Percentiles rank a stretch among this genome's conserved stretches.
phyloP scores from a whole-genome alignment of 2,797 vertebrate genomes.

The Balearica regulorum region DNA sequence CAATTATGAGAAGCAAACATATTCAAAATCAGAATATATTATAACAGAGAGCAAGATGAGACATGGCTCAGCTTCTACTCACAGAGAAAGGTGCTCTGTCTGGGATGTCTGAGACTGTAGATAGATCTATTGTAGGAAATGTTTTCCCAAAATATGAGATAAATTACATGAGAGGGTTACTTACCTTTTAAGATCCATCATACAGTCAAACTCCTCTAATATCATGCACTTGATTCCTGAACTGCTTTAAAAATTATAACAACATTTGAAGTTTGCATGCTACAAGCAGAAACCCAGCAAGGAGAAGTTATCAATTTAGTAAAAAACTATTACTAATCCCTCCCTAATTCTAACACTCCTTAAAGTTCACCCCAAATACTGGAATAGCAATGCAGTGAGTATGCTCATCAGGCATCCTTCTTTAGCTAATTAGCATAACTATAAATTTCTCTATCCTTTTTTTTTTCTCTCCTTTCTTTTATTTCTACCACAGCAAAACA shows the following conservation, averaged over 20 bases:
- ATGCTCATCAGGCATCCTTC: not conserved
- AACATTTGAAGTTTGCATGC: not conserved
- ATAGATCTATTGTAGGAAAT: not conserved
- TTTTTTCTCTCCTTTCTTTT: not conserved
- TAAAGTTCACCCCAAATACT: not conserved
- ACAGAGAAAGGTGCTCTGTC: not conserved
- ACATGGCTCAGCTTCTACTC: not conserved
- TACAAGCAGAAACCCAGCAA: not conserved
- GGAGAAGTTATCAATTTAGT: not conserved
- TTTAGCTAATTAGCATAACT: not conserved
- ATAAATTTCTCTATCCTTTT: rapidly evolving
- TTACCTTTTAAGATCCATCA: not conserved
- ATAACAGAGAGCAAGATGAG: not conserved
- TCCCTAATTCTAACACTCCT: not conserved
- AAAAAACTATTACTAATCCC: not conserved
- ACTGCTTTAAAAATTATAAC: not conserved
- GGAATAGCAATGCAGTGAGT: not conserved
- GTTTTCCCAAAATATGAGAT: not conserved
- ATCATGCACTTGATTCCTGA: not conserved
- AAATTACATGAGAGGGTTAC: not conserved
- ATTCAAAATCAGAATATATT: not conserved
- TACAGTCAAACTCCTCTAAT: not conserved
- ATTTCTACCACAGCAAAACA: not conserved
- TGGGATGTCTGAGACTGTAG: not conserved
- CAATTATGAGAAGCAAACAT: rapidly evolving